Percentiles rank a stretch among this genome's conserved stretches.
phyloP scores from a whole-genome alignment of 2,888 invertebrate genomes.

The Agriopis leucophaearia region DNA sequence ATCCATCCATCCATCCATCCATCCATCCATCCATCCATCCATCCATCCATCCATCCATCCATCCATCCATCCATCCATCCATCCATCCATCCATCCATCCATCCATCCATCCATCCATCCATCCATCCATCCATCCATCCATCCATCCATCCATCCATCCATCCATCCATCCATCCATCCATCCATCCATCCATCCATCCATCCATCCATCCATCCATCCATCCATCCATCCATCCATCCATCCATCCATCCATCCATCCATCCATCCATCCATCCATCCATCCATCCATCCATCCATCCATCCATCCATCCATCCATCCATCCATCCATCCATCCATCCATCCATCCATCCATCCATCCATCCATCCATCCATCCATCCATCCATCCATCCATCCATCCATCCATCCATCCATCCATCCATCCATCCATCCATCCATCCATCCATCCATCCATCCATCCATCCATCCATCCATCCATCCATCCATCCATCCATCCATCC shows the following conservation, averaged over 20 bases:
- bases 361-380: slow-evolving; percentile 15
- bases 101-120: background rate
- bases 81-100: no score
- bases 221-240: slow-evolving; percentile 15
- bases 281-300: slow-evolving; percentile 15
- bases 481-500: slow-evolving; percentile 15
- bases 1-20: no score
- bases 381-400: slow-evolving; percentile 15
- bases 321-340: slow-evolving; percentile 15
- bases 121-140: slow-evolving; percentile 6
- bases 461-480: slow-evolving; percentile 15
- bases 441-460: slow-evolving; percentile 15
- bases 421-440: slow-evolving; percentile 15
- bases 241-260: slow-evolving; percentile 15
- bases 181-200: slow-evolving; percentile 15
- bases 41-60: no score
- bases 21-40: no score
- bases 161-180: slow-evolving; percentile 15
- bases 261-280: slow-evolving; percentile 15
- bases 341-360: slow-evolving; percentile 15
- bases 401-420: slow-evolving; percentile 15
- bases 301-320: slow-evolving; percentile 15
- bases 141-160: slow-evolving; percentile 12
- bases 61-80: no score
- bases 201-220: slow-evolving; percentile 15